phyloP scores from a whole-genome alignment of 2,888 invertebrate species.

The Anoncus sp. region DNA sequence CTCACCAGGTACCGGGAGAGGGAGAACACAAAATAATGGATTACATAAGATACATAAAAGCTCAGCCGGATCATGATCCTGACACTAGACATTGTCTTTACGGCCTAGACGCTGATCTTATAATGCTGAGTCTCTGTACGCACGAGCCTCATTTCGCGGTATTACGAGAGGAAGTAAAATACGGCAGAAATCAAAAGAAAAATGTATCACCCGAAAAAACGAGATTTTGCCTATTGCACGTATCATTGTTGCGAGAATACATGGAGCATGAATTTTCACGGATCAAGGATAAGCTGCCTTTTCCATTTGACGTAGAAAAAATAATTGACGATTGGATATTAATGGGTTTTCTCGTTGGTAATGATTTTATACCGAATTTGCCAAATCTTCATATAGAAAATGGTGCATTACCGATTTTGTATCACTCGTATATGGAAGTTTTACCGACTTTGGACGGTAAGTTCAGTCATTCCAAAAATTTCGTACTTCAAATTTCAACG shows the following conservation, averaged over 20 bases:
- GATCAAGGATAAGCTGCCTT: conserved; percentile 88
- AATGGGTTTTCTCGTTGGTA: conserved; percentile 98
- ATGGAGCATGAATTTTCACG: conserved; percentile 94
- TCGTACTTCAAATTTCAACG: conserved; percentile 36
- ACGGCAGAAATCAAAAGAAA: conserved; percentile 87
- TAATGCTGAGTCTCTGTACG: conserved; percentile 97
- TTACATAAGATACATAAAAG: conserved; percentile 95
- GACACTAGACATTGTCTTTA: conserved; percentile 98
- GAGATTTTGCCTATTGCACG: conserved; percentile 96
- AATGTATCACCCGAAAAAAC: conserved; percentile 93
- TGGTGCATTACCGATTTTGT: conserved; percentile 94
- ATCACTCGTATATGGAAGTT: conserved; percentile 94
- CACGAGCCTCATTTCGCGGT: conserved; percentile 98
- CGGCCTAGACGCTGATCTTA: conserved; percentile 98
- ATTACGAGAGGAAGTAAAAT: conserved; percentile 96
- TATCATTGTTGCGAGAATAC: conserved; percentile 96
- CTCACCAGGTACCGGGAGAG: conserved; percentile 95
- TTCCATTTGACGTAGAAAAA: conserved; percentile 93
- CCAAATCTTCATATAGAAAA: conserved; percentile 97
- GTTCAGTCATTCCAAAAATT: background rate
- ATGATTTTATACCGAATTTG: conserved; percentile 98
- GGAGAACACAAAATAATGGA: conserved; percentile 99
- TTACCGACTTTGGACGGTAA: conserved; percentile 93
- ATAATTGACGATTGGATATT: conserved; percentile 99
- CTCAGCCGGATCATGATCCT: conserved; percentile 93